A percentile compares a stretch with the other conserved stretches of the same genome.
phyloP scores from a whole-genome alignment of 2,797 vertebrate species.

The Lagodon rhomboides region DNA sequence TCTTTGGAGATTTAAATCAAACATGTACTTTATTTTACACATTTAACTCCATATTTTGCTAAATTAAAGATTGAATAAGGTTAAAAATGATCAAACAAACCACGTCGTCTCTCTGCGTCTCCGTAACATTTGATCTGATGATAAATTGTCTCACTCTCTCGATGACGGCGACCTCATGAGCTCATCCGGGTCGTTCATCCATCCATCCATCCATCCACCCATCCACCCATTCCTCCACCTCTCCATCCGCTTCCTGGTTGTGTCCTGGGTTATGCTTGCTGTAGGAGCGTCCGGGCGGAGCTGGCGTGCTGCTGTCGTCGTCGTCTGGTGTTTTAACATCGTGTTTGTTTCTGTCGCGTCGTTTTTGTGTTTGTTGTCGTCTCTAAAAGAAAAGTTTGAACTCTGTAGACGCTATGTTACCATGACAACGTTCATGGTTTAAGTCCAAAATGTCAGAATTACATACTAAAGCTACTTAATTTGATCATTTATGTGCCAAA shows the following conservation, averaged over 20 bases:
- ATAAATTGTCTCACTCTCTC: constrained; percentile 36
- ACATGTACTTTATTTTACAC: not conserved
- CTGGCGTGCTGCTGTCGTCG: constrained; percentile 34
- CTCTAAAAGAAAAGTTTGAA: not conserved
- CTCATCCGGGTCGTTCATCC: constrained; percentile 13
- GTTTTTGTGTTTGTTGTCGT: constrained; percentile 11
- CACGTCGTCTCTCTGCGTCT: constrained; percentile 62
- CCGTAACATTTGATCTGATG: constrained; percentile 12
- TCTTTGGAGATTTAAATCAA: not conserved
- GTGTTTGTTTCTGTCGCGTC: constrained; percentile 20
- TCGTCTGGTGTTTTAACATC: constrained; percentile 4
- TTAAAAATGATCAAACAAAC: no score
- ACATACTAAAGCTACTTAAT: not conserved
- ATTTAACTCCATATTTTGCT: not conserved
- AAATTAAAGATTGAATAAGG: not conserved
- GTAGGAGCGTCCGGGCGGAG: constrained; percentile 36
- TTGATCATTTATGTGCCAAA: not conserved
- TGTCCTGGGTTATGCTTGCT: constrained; percentile 64
- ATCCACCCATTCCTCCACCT: constrained; percentile 43
- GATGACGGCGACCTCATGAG: not conserved
- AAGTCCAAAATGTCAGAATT: not conserved
- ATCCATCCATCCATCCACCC: not conserved
- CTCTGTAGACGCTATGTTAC: not conserved
- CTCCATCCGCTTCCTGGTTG: constrained; percentile 75
- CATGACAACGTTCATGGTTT: not conserved